A percentile compares a stretch with the other conserved stretches of the same genome.
Evolutionary conservation across 2,888 invertebrate genomes (phyloP).

Genomic region (Drosophila infuscata): DNA sequence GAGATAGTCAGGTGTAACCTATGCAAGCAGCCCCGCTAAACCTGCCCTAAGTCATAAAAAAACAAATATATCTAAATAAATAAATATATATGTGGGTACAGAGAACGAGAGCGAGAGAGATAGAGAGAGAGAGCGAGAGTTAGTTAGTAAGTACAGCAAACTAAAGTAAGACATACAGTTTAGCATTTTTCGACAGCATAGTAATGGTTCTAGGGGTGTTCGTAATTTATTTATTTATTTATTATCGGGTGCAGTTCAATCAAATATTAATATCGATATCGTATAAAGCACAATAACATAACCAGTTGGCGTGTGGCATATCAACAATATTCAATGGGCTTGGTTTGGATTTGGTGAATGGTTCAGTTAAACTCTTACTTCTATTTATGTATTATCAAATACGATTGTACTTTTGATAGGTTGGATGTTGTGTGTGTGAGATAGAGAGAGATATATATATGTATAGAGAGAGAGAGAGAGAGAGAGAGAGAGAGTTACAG

Average conservation of each 20-base stretch:
- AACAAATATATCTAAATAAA: background rate
- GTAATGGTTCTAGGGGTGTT: conserved; percentile 48
- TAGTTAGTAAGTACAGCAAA: conserved; percentile 39
- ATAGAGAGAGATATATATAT: conserved; percentile 23
- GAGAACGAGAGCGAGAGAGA: conserved; percentile 16
- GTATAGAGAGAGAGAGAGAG: conserved; percentile 9
- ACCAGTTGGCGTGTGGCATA: conserved; percentile 58
- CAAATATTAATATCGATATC: conserved; percentile 49
- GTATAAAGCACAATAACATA: conserved; percentile 68
- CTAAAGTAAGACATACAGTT: conserved; percentile 36
- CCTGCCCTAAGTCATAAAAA: conserved; percentile 29
- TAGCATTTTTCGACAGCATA: conserved; percentile 37
- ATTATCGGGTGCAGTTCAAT: conserved; percentile 48
- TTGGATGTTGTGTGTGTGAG: conserved; percentile 47
- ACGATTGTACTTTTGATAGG: conserved; percentile 32
- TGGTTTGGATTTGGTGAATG: conserved; percentile 46
- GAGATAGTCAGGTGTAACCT: conserved; percentile 23
- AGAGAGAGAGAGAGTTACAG: conserved; percentile 34
- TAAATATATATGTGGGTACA: background rate
- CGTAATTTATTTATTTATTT: conserved; percentile 9
- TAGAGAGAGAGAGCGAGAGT: conserved; percentile 15
- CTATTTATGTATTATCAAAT: conserved; percentile 36
- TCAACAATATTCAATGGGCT: conserved; percentile 50
- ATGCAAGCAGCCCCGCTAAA: conserved; percentile 27
- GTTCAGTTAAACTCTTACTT: conserved; percentile 49